Conservation (phyloP, 2,113 vertebrate genomes). For the Scomber scombrus region DNA sequence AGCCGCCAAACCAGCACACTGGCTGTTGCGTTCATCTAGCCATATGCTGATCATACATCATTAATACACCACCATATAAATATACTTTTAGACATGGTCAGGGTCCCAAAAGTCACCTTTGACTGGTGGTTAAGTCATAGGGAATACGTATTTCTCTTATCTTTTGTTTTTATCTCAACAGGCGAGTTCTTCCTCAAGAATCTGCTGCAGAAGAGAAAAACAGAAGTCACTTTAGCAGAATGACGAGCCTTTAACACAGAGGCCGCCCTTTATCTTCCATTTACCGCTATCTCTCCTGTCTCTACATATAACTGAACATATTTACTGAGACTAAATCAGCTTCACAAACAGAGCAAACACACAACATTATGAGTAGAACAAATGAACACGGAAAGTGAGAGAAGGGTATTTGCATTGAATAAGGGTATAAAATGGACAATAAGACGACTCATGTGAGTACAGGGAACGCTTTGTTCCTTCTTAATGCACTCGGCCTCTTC, state of each 20-base stretch:
- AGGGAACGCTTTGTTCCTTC: background rate
- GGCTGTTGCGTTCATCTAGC: too few relatives aligned
- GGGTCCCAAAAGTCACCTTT: too few relatives aligned
- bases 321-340: background rate
- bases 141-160: background rate
- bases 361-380: background rate
- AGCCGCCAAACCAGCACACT: too few relatives aligned
- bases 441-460: background rate
- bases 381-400: background rate
- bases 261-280: background rate
- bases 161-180: conserved; percentile 65
- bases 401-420: background rate
- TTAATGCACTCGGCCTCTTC: background rate
- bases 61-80: too few relatives aligned
- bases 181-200: conserved; percentile 99
- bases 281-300: background rate
- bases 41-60: too few relatives aligned
- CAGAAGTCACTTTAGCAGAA: conserved; percentile 67
- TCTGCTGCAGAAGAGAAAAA: conserved; percentile 90
- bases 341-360: background rate
- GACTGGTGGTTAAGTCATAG: too few relatives aligned
- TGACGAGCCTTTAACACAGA: conserved; percentile 23
- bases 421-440: background rate
- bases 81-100: too few relatives aligned
- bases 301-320: background rate